These are phyloP conservation scores for Seison nebaliae DNA, from an alignment of 1,140 invertebrate genomes.

Conservation along the genomic window DNA sequence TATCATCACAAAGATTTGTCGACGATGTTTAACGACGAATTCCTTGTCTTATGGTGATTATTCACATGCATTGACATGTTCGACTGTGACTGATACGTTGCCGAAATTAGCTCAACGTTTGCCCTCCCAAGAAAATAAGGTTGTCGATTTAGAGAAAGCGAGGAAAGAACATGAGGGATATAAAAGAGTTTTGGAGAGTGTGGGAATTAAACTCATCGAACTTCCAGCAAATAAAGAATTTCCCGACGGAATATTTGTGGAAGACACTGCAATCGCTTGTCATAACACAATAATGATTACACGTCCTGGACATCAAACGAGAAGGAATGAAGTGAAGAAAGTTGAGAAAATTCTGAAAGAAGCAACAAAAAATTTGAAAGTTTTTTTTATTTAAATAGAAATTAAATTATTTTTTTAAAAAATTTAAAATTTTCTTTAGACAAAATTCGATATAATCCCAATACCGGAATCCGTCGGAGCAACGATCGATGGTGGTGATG, in stretches of 20 bases:
- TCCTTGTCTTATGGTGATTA: too few relatives aligned
- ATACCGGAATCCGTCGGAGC: not conserved
- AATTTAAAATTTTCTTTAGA: too few relatives aligned
- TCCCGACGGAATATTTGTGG: constrained; percentile 8
- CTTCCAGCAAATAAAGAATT: constrained; percentile 1
- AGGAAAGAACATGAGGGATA: constrained; percentile 1
- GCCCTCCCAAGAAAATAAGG: not conserved
- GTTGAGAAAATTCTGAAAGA: not conserved
- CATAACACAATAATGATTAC: constrained; percentile 3
- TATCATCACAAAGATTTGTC: too few relatives aligned
- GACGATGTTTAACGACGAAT: too few relatives aligned
- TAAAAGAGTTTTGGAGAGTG: not conserved
- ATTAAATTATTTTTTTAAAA: too few relatives aligned
- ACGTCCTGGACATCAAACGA: constrained; percentile 1
- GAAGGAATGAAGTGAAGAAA: not conserved
- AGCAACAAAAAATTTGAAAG: not conserved
- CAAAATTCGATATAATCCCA: not conserved
- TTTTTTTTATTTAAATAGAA: too few relatives aligned
- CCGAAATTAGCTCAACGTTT: constrained; percentile 2
- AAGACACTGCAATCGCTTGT: constrained; percentile 6
- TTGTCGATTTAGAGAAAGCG: constrained; percentile 1
- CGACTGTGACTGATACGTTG: not conserved
- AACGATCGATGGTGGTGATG: constrained; percentile 4
- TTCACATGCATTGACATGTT: constrained; percentile 5
- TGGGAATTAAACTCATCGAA: not conserved